Conservation (phyloP, 2,888 invertebrate species). For the Thyatira batis region DNA sequence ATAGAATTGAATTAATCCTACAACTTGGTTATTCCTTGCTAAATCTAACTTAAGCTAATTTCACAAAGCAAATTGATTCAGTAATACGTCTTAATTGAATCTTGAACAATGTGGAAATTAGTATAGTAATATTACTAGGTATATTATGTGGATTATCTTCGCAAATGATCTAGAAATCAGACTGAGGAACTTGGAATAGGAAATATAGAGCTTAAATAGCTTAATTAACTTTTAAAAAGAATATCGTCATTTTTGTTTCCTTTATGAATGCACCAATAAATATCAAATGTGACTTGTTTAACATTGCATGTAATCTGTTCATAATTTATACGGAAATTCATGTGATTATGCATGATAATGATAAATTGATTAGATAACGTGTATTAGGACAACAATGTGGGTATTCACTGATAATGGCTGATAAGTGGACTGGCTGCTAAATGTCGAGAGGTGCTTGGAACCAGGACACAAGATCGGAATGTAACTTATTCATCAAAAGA, state of each 20-base stretch:
- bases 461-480: not conserved
- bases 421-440: not conserved
- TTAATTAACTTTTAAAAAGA: not conserved
- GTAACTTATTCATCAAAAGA: not conserved
- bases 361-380: slow-evolving; percentile 1
- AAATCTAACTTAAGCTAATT: too few relatives aligned
- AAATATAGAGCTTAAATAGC: too few relatives aligned
- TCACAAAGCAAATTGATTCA: too few relatives aligned
- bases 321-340: not conserved
- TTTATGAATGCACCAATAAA: not conserved
- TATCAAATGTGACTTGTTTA: not conserved
- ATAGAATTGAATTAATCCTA: too few relatives aligned
- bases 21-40: too few relatives aligned
- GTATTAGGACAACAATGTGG: not conserved
- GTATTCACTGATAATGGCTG: not conserved
- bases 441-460: not conserved
- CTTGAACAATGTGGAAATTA: too few relatives aligned
- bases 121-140: too few relatives aligned
- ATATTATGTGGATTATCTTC: too few relatives aligned
- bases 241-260: not conserved
- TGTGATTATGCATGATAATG: not conserved
- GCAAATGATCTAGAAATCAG: too few relatives aligned
- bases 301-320: not conserved
- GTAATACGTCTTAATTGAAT: too few relatives aligned
- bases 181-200: too few relatives aligned